A percentile compares a stretch with the other conserved stretches of the same genome.
Conservation (phyloP, 2,888 invertebrate genomes). For the Pyrocoelia pectoralis region DNA sequence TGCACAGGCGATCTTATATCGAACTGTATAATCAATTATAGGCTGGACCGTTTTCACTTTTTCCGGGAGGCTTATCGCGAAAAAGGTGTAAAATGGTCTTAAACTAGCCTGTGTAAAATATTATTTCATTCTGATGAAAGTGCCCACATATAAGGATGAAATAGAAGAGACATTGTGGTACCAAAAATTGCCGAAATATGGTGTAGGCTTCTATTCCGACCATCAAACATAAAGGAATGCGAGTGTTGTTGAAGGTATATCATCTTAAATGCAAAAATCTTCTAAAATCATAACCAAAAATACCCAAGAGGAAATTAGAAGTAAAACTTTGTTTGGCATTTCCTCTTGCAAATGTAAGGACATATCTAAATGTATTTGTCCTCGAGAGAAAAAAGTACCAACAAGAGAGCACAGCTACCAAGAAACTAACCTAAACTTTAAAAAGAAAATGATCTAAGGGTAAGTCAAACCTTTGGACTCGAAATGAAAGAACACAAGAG, state of each 20-base stretch:
- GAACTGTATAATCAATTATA: no score
- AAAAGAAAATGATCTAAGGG: neutral
- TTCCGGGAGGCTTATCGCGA: no score
- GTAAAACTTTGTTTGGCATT: conserved; percentile 1
- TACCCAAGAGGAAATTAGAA: neutral
- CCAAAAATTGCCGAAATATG: neutral
- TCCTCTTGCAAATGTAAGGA: neutral
- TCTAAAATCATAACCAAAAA: conserved; percentile 2
- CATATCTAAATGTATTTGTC: neutral
- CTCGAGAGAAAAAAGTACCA: no score
- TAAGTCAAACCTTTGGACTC: no score
- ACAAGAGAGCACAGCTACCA: no score
- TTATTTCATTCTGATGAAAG: no score
- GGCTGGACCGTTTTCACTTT: no score
- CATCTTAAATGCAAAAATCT: neutral
- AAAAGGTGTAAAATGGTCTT: no score
- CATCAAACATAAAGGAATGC: neutral
- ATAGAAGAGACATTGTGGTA: neutral
- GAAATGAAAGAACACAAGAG: no score
- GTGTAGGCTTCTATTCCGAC: neutral
- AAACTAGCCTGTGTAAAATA: no score
- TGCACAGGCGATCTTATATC: no score
- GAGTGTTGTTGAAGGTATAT: neutral
- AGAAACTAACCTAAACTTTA: no score
- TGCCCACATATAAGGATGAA: neutral